Conservation (phyloP, 2,888 invertebrate genomes). For the Rotaria sp. region DNA sequence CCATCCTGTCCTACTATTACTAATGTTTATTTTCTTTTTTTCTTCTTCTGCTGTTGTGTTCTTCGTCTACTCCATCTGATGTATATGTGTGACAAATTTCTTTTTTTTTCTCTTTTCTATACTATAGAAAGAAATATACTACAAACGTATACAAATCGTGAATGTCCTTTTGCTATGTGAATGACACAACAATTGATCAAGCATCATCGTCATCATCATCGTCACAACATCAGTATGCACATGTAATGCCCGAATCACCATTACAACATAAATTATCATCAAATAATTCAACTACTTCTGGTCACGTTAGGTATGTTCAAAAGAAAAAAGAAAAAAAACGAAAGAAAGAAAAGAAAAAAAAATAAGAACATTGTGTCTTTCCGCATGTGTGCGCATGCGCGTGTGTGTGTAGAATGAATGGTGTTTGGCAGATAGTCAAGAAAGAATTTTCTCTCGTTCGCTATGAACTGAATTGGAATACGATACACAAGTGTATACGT, state of each 20-base stretch:
- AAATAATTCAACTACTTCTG: not conserved
- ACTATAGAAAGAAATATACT: not conserved
- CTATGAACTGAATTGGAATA: not conserved
- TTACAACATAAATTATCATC: not conserved
- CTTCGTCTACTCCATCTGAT: not conserved
- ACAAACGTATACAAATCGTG: not conserved
- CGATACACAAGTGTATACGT: not conserved
- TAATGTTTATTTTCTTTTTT: not conserved
- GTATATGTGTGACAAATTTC: not conserved
- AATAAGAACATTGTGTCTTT: not conserved
- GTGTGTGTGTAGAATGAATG: constrained; percentile 11
- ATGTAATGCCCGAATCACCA: not conserved
- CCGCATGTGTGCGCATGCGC: not conserved
- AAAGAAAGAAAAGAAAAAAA: not conserved
- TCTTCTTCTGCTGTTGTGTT: not conserved
- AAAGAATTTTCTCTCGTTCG: not conserved
- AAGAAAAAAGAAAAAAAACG: not conserved
- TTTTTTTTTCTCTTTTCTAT: constrained; percentile 1
- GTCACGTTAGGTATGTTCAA: constrained; percentile 19
- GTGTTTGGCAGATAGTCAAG: not conserved
- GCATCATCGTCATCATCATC: not conserved
- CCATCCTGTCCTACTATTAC: not conserved
- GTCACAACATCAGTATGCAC: not conserved
- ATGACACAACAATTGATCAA: not conserved
- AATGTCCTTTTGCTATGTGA: not conserved